A percentile compares a stretch with the other conserved stretches of the same genome.
Evolutionary conservation across 2,888 invertebrate genomes (phyloP).

Genomic region (Rhingia rostrata): DNA sequence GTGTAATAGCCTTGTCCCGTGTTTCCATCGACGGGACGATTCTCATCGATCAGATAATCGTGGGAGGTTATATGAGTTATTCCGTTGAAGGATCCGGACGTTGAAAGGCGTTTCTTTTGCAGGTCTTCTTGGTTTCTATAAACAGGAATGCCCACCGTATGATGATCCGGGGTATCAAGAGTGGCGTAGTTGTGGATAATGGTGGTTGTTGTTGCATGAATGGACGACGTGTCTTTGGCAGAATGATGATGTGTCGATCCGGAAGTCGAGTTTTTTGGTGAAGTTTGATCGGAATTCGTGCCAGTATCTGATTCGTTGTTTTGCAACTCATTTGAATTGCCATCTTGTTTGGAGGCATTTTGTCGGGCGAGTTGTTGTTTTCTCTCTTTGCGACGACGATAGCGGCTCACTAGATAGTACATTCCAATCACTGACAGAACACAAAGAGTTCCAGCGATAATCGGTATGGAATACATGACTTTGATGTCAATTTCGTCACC

Average conservation of each 20-base stretch:
- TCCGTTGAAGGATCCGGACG: constrained; percentile 73
- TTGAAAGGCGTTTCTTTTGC: constrained; percentile 83
- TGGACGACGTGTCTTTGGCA: constrained; percentile 33
- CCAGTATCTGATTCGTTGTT: constrained; percentile 5
- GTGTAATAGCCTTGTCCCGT: constrained; percentile 21
- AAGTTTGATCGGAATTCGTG: constrained; percentile 17
- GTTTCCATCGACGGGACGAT: constrained; percentile 1
- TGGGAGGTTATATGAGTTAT: constrained; percentile 28
- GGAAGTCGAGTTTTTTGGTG: constrained; percentile 23
- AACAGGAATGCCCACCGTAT: constrained; percentile 83
- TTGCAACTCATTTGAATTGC: constrained; percentile 31
- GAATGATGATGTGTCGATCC: constrained; percentile 30
- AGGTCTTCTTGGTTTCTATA: constrained; percentile 83
- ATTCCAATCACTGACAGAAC: constrained; percentile 63
- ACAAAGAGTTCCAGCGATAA: constrained; percentile 65
- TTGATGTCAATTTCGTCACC: constrained; percentile 37
- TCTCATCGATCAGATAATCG: constrained; percentile 50
- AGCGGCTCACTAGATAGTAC: constrained; percentile 62
- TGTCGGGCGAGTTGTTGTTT: constrained; percentile 73
- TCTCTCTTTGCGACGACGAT: constrained; percentile 78
- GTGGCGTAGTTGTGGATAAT: constrained; percentile 76
- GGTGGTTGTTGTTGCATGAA: constrained; percentile 49
- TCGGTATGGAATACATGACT: constrained; percentile 74
- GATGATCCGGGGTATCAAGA: constrained; percentile 81
- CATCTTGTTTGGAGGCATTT: constrained; percentile 12